Conservation (phyloP, 1,140 invertebrate genomes). For the Tribolium castaneum region DNA sequence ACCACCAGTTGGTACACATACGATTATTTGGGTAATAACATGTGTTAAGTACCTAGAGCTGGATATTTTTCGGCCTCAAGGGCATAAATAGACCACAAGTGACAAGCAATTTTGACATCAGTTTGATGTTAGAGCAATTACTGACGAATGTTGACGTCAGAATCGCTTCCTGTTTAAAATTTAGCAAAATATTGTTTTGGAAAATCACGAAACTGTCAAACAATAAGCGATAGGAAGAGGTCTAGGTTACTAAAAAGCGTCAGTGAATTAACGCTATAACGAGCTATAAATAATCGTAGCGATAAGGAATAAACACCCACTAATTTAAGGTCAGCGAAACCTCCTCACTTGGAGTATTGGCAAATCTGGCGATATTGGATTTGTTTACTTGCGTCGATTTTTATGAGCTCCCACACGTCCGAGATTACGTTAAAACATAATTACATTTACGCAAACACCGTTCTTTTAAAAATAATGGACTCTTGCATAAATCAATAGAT, state of each 20-base stretch:
- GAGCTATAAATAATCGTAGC: conserved; percentile 31
- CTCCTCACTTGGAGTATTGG: neutral
- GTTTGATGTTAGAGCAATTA: no score
- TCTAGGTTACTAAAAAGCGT: conserved; percentile 39
- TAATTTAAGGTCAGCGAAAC: conserved; percentile 31
- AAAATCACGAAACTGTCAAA: conserved; percentile 12
- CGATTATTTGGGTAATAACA: neutral
- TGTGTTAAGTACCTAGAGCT: neutral
- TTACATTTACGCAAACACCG: conserved; percentile 18
- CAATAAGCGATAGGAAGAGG: conserved; percentile 29
- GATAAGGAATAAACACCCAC: conserved; percentile 37
- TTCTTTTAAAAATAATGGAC: conserved; percentile 8
- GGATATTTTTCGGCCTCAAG: neutral
- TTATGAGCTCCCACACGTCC: conserved; percentile 12
- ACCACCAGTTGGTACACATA: neutral
- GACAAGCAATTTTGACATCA: no score
- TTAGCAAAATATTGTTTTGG: neutral
- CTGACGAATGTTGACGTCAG: no score
- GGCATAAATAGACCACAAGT: neutral
- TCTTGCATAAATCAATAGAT: conserved; percentile 29
- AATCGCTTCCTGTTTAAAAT: no score
- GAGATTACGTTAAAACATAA: conserved; percentile 19
- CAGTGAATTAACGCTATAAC: conserved; percentile 22
- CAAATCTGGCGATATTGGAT: conserved; percentile 2
- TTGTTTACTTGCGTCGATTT: conserved; percentile 3